Percentiles rank a stretch among this genome's conserved stretches.
These are phyloP conservation scores for Tethya wilhelma DNA, from an alignment of 37 sponge, comb jelly and placozoan species.

Conservation along the genomic window DNA sequence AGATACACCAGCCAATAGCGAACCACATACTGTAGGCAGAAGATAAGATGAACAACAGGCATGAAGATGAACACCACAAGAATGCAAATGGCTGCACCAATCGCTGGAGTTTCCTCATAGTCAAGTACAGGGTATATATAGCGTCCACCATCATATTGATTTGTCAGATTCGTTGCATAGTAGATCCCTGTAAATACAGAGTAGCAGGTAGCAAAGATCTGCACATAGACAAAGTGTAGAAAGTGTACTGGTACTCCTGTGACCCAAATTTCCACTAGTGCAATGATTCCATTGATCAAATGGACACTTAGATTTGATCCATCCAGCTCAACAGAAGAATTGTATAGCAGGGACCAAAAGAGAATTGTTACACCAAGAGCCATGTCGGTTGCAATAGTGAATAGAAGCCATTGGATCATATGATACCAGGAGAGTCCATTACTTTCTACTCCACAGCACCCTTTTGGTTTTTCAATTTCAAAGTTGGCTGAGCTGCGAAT, in stretches of 20 bases:
- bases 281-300: background rate
- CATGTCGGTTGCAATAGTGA: background rate
- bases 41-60: constrained; percentile 54
- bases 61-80: constrained; percentile 23
- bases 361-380: background rate
- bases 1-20: background rate
- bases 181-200: background rate
- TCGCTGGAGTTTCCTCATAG: background rate
- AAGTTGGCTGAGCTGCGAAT: background rate
- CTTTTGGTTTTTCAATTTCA: background rate
- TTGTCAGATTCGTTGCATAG: constrained; percentile 10
- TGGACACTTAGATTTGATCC: background rate
- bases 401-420: background rate
- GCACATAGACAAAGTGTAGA: background rate
- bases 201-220: background rate
- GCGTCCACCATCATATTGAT: background rate
- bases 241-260: background rate
- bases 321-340: background rate
- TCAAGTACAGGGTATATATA: background rate
- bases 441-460: background rate
- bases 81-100: constrained; percentile 8
- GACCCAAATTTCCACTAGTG: background rate
- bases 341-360: background rate
- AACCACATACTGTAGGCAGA: background rate
- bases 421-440: background rate